Evolutionary conservation across 2,797 vertebrate species (phyloP).

Genomic region (Gallinago solitaria): DNA sequence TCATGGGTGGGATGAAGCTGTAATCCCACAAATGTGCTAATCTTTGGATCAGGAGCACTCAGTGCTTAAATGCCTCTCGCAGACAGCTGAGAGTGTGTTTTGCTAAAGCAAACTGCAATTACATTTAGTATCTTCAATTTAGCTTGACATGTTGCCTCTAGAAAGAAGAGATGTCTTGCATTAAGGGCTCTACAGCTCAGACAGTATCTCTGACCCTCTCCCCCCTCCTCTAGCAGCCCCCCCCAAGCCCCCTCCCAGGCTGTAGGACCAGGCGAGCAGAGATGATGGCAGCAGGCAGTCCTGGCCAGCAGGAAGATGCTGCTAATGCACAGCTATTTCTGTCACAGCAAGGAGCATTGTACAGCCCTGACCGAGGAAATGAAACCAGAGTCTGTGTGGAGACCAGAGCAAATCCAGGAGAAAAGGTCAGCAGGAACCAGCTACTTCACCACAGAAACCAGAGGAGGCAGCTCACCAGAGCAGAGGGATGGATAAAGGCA

Average conservation of each 20-base stretch:
- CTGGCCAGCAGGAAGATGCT: background rate
- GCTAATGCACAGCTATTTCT: background rate
- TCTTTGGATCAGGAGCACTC: slow-evolving; percentile 19
- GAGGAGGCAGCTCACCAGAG: background rate
- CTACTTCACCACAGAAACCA: background rate
- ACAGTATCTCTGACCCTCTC: background rate
- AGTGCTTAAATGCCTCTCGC: background rate
- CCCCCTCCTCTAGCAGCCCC: background rate
- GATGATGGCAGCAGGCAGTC: background rate
- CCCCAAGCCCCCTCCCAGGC: background rate
- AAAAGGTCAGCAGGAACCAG: background rate
- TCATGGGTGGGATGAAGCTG: background rate
- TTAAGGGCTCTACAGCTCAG: background rate
- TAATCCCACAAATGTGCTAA: background rate
- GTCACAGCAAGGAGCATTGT: background rate
- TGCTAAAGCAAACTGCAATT: slow-evolving; percentile 48
- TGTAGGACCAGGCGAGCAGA: background rate
- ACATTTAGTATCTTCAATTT: slow-evolving; percentile 23
- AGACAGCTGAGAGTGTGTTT: background rate
- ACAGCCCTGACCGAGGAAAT: background rate
- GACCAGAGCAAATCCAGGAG: background rate
- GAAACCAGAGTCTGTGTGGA: background rate
- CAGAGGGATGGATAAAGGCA: background rate
- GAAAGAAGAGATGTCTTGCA: background rate
- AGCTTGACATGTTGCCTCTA: background rate